Percentiles rank a stretch among this genome's conserved stretches.
Evolutionary conservation across 1,140 invertebrate species (phyloP).

Genomic region (Meloidogyne exigua): DNA sequence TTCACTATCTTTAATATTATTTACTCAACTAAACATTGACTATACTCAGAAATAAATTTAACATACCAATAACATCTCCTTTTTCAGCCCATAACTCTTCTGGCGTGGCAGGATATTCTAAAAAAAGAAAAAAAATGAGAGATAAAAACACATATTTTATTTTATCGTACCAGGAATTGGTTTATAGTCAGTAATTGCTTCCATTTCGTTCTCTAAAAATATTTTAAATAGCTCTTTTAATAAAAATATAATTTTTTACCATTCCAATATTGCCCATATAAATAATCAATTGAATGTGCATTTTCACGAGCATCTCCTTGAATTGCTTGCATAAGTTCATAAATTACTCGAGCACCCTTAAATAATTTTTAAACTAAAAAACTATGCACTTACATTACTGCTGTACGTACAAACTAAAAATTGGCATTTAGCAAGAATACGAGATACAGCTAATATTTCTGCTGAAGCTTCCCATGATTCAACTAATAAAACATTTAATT

Average conservation of each 20-base stretch:
- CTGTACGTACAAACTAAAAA: slow-evolving; percentile 69
- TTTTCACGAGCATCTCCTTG: slow-evolving; percentile 50
- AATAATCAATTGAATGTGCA: slow-evolving; percentile 58
- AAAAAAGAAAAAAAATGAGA: neutral
- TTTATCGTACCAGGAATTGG: no score
- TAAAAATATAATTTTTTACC: no score
- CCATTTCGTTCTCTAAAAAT: no score
- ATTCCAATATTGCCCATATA: no score
- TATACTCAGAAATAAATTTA: neutral
- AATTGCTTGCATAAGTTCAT: slow-evolving; percentile 58
- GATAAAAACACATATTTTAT: no score
- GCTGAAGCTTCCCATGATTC: no score
- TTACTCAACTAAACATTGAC: neutral
- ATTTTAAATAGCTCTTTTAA: no score
- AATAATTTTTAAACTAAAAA: no score
- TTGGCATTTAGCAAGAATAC: slow-evolving; percentile 39
- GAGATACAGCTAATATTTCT: no score
- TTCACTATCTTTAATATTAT: no score
- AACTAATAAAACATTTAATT: no score
- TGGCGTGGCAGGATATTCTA: neutral
- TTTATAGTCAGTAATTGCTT: no score
- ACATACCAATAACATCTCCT: neutral
- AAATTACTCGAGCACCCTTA: slow-evolving; percentile 47
- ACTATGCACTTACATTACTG: slow-evolving; percentile 66
- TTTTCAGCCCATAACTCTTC: neutral